phyloP scores from a whole-genome alignment of 2,888 invertebrate genomes.

The Drosophila subsilvestris region DNA sequence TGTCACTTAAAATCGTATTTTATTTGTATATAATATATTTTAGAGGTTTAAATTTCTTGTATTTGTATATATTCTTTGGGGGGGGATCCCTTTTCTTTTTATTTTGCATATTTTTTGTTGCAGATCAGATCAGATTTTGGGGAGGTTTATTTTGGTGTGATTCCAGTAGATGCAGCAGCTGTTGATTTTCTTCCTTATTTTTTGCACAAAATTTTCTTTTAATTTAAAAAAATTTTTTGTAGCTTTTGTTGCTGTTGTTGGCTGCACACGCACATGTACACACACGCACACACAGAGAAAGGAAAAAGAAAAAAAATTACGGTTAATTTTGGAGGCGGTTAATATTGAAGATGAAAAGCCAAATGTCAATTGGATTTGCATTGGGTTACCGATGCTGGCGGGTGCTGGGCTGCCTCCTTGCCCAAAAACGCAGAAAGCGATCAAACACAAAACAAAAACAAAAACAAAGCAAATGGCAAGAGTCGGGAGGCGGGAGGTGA shows the following conservation, averaged over 20 bases:
- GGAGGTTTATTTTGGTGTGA: conserved; percentile 21
- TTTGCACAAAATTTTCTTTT: conserved; percentile 3
- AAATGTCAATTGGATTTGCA: background rate
- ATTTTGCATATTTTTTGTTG: background rate
- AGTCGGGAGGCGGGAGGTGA: background rate
- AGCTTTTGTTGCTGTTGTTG: background rate
- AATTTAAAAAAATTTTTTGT: conserved; percentile 3
- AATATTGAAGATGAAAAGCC: background rate
- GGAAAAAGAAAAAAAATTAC: conserved; percentile 1
- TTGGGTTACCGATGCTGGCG: background rate
- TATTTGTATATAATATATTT: background rate
- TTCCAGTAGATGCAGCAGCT: conserved; percentile 49
- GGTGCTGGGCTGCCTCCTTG: background rate
- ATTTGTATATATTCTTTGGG: background rate
- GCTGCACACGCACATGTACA: background rate
- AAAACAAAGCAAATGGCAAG: background rate
- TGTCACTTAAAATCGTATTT: background rate
- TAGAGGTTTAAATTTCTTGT: background rate
- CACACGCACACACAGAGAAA: background rate
- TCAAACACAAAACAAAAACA: background rate
- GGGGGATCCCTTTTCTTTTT: conserved; percentile 30
- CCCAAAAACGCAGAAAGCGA: background rate
- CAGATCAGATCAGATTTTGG: background rate
- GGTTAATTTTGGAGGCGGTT: background rate
- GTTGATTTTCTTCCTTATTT: conserved; percentile 24